Base-by-base conservation (phyloP, 2,888 invertebrate species). In the Troides aeacus region DNA sequence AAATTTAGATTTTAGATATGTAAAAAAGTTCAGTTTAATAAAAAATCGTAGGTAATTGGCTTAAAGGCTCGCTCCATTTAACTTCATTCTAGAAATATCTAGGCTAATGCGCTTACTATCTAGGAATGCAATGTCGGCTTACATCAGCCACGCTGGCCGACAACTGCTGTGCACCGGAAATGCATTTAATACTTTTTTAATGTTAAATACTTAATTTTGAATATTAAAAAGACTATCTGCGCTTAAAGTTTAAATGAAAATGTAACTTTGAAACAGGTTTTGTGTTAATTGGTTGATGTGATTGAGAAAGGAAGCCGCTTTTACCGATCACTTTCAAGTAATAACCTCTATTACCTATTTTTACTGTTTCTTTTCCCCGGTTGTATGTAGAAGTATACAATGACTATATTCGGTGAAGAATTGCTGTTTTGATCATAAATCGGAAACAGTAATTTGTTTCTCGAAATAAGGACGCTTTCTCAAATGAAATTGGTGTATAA, bases 91-190 rank as follows among this genome's bases (percentile, higher is more conserved):
- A 58, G 24, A n/a, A 58, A 58, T 58, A 58, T 58, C 57, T 58
- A 23, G 57, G 57, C 57, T 58, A 58, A 58, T 58, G 57, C 57
- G 57, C 57, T 58, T 58, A 58, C 57, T 24, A 7, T 58, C 57
- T 58, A 15, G 57, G 57, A 58, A 58, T 58, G 57, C 57, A 12
- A 57, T 57, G 57, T 57, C 57, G 57, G 57, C 5, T 58, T 58
- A 58, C 5, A 23, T 58, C 57, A 56, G 21, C 56, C 56, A 7
- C n/a, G 23, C 57, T 53, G 53, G 53, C 53, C 18, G n/a, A n/a
- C 53, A 53, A n/a, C 53, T 53, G 53, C 53, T 53, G 53, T 53
- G 53, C 53, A n/a, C 18, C 53, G 53, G 53, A n/a, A 53, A n/a
- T n/a, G 18, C 53, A 53, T 53, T 53, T n/a, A n/a, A n/a, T 53